These are phyloP conservation scores for Hydriomena furcata DNA, from an alignment of 2,888 invertebrate genomes.

Conservation along the genomic window DNA sequence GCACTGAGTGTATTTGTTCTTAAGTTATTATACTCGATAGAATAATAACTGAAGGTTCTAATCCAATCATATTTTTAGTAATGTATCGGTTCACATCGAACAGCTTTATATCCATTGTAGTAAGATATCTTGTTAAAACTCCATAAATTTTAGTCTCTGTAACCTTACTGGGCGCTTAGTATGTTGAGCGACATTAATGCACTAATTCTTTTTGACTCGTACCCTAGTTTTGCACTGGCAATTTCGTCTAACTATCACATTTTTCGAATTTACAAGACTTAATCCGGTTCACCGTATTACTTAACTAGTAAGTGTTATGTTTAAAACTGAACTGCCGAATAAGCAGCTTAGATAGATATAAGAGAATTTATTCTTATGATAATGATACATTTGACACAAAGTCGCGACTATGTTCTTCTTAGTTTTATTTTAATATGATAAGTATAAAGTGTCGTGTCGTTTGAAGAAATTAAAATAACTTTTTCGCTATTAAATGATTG, in stretches of 20 bases:
- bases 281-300: slow-evolving; percentile 13
- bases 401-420: slow-evolving; percentile 14
- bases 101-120: slow-evolving; percentile 38
- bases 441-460: background rate
- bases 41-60: slow-evolving; percentile 39
- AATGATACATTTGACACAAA: slow-evolving; percentile 23
- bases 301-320: slow-evolving; percentile 27
- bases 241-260: slow-evolving; percentile 13
- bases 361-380: slow-evolving; percentile 38
- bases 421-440: background rate
- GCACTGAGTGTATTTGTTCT: slow-evolving; percentile 59
- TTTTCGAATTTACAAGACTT: slow-evolving; percentile 14
- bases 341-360: slow-evolving; percentile 32
- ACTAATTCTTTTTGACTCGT: slow-evolving; percentile 25
- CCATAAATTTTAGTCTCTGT: slow-evolving; percentile 32
- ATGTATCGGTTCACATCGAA: slow-evolving; percentile 39
- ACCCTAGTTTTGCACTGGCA: slow-evolving; percentile 15
- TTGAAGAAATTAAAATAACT: slow-evolving; percentile 19
- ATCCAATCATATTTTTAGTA: slow-evolving; percentile 32
- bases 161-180: slow-evolving; percentile 37
- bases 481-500: background rate
- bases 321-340: slow-evolving; percentile 28
- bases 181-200: slow-evolving; percentile 36
- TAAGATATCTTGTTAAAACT: slow-evolving; percentile 33
- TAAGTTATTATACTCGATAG: slow-evolving; percentile 41